Conservation (phyloP, 2,113 vertebrate species). For the Genyomyrus donnyi region DNA sequence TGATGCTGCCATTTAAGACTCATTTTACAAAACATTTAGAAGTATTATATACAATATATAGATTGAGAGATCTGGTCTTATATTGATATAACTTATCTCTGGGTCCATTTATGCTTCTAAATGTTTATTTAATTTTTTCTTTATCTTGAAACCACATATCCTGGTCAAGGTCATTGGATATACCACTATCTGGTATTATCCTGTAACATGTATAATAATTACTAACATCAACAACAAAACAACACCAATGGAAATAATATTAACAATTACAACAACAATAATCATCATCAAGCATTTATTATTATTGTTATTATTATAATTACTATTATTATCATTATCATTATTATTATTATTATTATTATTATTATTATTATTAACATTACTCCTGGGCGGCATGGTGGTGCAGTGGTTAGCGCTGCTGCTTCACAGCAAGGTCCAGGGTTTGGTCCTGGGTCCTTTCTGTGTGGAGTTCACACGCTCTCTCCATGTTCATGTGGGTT, state of each 20-base stretch:
- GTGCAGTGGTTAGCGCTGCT: no score
- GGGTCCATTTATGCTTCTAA: background rate
- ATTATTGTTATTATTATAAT: background rate
- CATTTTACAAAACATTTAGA: background rate
- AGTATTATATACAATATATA: background rate
- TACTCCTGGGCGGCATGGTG: no score
- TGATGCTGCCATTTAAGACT: background rate
- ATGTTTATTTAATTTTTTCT: background rate
- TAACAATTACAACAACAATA: background rate
- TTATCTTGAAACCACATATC: background rate
- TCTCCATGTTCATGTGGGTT: no score
- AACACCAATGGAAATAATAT: no score
- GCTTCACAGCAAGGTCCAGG: no score
- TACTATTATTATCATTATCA: background rate
- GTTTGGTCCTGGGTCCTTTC: no score
- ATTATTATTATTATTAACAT: no score
- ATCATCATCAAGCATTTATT: background rate
- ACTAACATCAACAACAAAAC: background rate
- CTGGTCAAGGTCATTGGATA: background rate
- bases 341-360: no score
- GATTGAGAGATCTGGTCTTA: background rate
- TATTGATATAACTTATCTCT: background rate
- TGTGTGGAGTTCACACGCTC: no score
- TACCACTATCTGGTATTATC: background rate
- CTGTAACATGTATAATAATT: background rate